Evolutionary conservation across 2,797 vertebrate genomes (phyloP).

Genomic region (Myiothlypis chrysogaster): DNA sequence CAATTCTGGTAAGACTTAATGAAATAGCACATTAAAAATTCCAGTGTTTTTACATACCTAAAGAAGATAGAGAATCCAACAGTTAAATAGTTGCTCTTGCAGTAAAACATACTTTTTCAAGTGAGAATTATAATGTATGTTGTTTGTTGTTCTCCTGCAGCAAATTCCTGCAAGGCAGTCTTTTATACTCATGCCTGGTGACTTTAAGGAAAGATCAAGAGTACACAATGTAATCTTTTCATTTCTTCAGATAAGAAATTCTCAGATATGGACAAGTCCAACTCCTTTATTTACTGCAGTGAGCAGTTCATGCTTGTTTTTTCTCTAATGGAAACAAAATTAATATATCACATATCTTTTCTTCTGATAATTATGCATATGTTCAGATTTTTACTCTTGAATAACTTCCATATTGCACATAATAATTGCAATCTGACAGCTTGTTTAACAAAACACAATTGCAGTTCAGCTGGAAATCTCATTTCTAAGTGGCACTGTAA

Average conservation of each 20-base stretch:
- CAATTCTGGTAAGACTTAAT: neutral
- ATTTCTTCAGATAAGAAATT: constrained; percentile 3
- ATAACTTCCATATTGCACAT: constrained; percentile 11
- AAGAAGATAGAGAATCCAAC: neutral
- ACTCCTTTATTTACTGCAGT: neutral
- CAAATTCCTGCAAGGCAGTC: neutral
- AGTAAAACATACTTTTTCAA: neutral
- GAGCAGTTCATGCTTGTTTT: neutral
- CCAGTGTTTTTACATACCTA: neutral
- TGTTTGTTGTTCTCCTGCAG: neutral
- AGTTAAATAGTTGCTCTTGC: neutral
- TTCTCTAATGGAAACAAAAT: constrained; percentile 4
- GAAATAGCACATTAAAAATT: neutral
- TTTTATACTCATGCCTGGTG: neutral
- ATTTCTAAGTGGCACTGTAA: constrained; percentile 7
- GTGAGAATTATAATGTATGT: neutral
- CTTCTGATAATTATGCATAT: constrained; percentile 5
- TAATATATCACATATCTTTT: neutral
- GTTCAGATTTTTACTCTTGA: constrained; percentile 20
- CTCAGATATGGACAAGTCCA: neutral
- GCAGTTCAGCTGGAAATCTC: neutral
- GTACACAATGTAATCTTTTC: neutral
- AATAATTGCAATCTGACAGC: neutral
- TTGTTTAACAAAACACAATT: constrained; percentile 26
- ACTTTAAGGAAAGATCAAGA: neutral